Evolutionary conservation across 1,140 invertebrate genomes (phyloP), one percentile per base, ranked within the genome.

Genomic region (Euschistus heros): DNA sequence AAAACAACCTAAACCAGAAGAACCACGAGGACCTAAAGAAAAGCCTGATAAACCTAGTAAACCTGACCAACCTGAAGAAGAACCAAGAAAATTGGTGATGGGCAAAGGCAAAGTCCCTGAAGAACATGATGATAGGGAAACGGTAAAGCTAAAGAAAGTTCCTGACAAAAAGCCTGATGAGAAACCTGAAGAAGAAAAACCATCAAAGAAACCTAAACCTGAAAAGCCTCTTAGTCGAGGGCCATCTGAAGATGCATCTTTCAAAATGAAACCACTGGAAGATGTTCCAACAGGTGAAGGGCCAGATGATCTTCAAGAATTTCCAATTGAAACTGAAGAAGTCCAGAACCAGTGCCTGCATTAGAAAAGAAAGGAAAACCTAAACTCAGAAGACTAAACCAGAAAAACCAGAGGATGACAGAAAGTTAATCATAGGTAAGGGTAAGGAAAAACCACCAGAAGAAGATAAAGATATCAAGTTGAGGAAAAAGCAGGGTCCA

Each of bases 401-500:
- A 14, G 66, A 68, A 50, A 59, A 64, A 24, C 67, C 69, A 46
- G 62, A 63, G 50, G 77, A 80, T 66, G 75, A 77, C 60, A 72
- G 75, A 67, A 72, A 72, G 8, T 70, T 82, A 3, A 79, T 75
- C 2, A 44, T 68, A 6, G 74, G 73, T 6, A 74, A 72, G 64
- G 70, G 73, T n/a, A 73, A 75, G 66, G 73, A 78, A 62, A 72
- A 75, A 55, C 68, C 71, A 20, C 62, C 71, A 61, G 69, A 73
- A 42, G 67, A 70, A 62, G 69, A 76, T 52, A 73, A 77, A 69
- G 73, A 77, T 68, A 71, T 78, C 7, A 70, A 72, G 68, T 73
- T 72, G 13, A 80, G 77, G 64, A 76, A 77, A 62, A 75, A 79
- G 47, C 75, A 72, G 76, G 75, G 68, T 68, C 73, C 65, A 62